Conservation (phyloP, 2,888 invertebrate species). For the Notodonta dromedarius region DNA sequence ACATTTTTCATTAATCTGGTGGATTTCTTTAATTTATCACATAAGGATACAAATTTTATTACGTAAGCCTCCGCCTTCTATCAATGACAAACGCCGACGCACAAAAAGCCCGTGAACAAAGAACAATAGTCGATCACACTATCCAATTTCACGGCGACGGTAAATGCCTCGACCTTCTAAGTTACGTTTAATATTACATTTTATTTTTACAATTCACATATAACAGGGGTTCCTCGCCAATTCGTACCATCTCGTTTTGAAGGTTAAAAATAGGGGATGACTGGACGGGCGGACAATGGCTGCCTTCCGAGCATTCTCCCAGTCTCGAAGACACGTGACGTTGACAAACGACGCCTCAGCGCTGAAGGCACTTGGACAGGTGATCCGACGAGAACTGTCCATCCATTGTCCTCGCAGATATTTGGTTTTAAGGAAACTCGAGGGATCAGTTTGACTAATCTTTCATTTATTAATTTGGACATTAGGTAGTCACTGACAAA, state of each 20-base stretch:
- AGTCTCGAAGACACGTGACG: constrained; percentile 54
- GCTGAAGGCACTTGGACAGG: constrained; percentile 72
- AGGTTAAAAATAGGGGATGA: constrained; percentile 58
- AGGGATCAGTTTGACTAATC: constrained; percentile 33
- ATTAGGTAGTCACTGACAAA: background rate
- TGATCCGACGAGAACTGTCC: constrained; percentile 68
- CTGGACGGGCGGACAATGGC: constrained; percentile 62
- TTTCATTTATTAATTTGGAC: constrained; percentile 36
- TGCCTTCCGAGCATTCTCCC: constrained; percentile 55
- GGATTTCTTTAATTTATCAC: background rate
- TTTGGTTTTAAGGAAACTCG: constrained; percentile 43
- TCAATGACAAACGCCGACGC: constrained; percentile 17
- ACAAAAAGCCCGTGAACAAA: constrained; percentile 26
- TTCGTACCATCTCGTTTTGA: constrained; percentile 37
- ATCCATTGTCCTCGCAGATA: constrained; percentile 61
- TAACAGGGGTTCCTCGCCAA: constrained; percentile 15
- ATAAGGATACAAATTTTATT: constrained; percentile 5
- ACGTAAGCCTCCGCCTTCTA: constrained; percentile 5
- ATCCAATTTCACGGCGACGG: constrained; percentile 30
- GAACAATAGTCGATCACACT: constrained; percentile 36
- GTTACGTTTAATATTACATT: constrained; percentile 23
- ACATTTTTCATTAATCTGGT: background rate
- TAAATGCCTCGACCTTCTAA: constrained; percentile 16
- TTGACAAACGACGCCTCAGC: constrained; percentile 68
- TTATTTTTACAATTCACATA: constrained; percentile 13